A percentile compares a stretch with the other conserved stretches of the same genome.
Evolutionary conservation across 2,888 invertebrate species (phyloP).

Genomic region (Steinernema hermaphroditum): DNA sequence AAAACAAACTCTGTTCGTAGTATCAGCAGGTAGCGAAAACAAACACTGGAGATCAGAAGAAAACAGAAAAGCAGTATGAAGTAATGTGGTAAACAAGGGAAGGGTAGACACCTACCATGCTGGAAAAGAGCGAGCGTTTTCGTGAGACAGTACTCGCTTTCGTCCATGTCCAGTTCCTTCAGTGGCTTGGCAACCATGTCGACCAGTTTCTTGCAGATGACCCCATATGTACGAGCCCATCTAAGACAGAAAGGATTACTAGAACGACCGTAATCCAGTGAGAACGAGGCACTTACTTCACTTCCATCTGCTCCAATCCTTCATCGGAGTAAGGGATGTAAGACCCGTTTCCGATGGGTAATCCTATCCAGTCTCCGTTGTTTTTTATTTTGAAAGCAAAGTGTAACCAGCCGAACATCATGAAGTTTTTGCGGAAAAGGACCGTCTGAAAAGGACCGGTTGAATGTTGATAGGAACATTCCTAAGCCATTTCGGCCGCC

Average conservation of each 20-base stretch:
- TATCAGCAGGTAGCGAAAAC: too few species aligned
- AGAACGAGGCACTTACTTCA: slow-evolving; percentile 34
- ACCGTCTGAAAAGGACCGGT: slow-evolving; percentile 41
- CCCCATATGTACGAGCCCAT: slow-evolving; percentile 53
- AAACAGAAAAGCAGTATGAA: too few species aligned
- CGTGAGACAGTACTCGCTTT: slow-evolving; percentile 52
- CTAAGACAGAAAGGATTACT: slow-evolving; percentile 36
- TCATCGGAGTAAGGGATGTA: slow-evolving; percentile 53
- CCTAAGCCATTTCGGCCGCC: too few species aligned
- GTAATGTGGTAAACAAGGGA: too few species aligned
- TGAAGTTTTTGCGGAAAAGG: slow-evolving; percentile 57
- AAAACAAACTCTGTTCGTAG: too few species aligned
- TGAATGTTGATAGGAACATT: neutral
- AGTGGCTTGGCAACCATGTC: slow-evolving; percentile 52
- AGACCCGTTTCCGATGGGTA: slow-evolving; percentile 52
- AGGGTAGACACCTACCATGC: slow-evolving; percentile 45
- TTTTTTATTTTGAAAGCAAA: slow-evolving; percentile 45
- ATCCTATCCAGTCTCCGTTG: slow-evolving; percentile 37
- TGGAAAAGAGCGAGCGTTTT: slow-evolving; percentile 56
- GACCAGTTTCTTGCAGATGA: slow-evolving; percentile 48
- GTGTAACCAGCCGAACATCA: slow-evolving; percentile 58
- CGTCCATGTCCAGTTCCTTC: slow-evolving; percentile 50
- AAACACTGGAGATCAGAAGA: too few species aligned
- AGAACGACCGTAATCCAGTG: neutral
- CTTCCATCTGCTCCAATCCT: slow-evolving; percentile 44